Conservation (phyloP, 37 sponge, comb jelly and placozoan species). For the Cliona cf. orientalis region DNA sequence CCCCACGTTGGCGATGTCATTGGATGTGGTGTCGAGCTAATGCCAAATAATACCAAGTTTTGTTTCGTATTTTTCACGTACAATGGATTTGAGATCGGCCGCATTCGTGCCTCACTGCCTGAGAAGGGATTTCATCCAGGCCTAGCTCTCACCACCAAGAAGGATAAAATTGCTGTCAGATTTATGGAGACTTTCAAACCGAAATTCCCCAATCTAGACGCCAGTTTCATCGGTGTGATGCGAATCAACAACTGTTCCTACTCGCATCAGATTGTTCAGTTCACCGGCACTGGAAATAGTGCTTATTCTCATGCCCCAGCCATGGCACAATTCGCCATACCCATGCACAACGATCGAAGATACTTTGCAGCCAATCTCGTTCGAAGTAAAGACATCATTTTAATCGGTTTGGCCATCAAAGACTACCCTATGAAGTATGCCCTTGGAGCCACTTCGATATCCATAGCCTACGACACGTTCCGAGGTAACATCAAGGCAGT, state of each 20-base stretch:
- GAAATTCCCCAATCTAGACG: not conserved
- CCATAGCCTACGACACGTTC: slow-evolving; percentile 58
- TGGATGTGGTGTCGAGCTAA: slow-evolving; percentile 55
- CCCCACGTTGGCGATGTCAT: slow-evolving; percentile 34
- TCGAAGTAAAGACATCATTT: slow-evolving; percentile 38
- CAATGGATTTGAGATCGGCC: slow-evolving; percentile 62
- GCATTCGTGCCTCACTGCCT: slow-evolving; percentile 21
- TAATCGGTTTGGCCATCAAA: slow-evolving; percentile 61
- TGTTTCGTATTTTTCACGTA: slow-evolving; percentile 74
- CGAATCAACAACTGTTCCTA: slow-evolving; percentile 66
- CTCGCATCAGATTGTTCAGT: slow-evolving; percentile 61
- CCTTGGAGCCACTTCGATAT: slow-evolving; percentile 55
- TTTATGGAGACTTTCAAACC: slow-evolving; percentile 57
- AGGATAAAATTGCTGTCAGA: slow-evolving; percentile 38
- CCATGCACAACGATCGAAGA: slow-evolving; percentile 23
- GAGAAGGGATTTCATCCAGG: slow-evolving; percentile 49
- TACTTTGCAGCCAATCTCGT: slow-evolving; percentile 59
- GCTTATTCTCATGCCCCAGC: slow-evolving; percentile 18
- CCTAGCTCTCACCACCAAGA: slow-evolving; percentile 13
- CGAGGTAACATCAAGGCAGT: slow-evolving; percentile 50
- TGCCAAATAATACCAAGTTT: slow-evolving; percentile 23
- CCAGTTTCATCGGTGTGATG: slow-evolving; percentile 45
- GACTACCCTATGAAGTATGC: slow-evolving; percentile 56
- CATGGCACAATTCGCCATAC: slow-evolving; percentile 61
- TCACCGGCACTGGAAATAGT: slow-evolving; percentile 42